Evolutionary conservation across 2,888 invertebrate species (phyloP).

Genomic region (Euclidia mi): DNA sequence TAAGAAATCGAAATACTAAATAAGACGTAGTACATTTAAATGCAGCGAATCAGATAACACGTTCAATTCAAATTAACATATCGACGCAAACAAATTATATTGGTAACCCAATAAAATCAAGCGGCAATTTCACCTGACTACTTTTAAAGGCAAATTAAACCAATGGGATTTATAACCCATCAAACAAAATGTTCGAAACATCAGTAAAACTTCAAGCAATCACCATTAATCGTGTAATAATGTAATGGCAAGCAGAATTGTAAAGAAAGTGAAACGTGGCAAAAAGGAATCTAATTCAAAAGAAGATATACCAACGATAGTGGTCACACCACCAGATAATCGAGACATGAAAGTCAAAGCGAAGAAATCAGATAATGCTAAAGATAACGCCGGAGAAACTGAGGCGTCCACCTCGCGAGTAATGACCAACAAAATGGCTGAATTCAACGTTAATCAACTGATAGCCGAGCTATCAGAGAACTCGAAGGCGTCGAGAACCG

Average conservation of each 20-base stretch:
- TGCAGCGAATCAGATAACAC: conserved; percentile 5
- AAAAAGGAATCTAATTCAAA: conserved; percentile 80
- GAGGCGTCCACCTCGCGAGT: conserved; percentile 56
- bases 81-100: conserved; percentile 29
- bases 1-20: too few species aligned
- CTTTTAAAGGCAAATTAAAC: conserved; percentile 31
- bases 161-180: conserved; percentile 39
- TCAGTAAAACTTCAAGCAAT: conserved; percentile 66
- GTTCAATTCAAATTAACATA: conserved; percentile 30
- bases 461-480: conserved; percentile 85
- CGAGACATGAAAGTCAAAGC: conserved; percentile 81
- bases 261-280: conserved; percentile 93
- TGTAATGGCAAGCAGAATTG: conserved; percentile 93
- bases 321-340: conserved; percentile 77
- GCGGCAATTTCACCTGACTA: conserved; percentile 27
- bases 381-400: conserved; percentile 54
- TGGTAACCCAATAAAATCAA: conserved; percentile 66
- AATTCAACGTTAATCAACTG: conserved; percentile 82
- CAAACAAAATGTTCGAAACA: conserved; percentile 55
- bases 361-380: conserved; percentile 60
- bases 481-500: conserved; percentile 81
- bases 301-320: conserved; percentile 74
- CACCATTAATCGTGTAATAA: conserved; percentile 80
- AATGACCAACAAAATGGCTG: conserved; percentile 69
- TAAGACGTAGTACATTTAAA: not conserved